Evolutionary conservation across 2,888 invertebrate genomes (phyloP), one percentile per base, ranked within the genome.

Genomic region (Drosophila bunnanda): DNA sequence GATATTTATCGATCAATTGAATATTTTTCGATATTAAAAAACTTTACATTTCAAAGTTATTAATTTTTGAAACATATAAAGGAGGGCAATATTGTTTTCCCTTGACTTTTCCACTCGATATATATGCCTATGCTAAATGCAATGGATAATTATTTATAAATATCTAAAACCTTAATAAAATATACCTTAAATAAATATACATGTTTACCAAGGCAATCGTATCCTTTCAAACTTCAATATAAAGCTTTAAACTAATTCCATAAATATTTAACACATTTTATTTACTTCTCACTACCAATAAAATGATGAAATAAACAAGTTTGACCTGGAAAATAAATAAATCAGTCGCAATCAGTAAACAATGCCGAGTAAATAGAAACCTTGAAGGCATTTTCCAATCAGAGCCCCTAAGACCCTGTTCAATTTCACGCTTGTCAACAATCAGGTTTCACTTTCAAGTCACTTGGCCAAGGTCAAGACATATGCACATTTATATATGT

Each of bases 391-490:
- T 22, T 53, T 56, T 56, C 56, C 56, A 48, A 56, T 56, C 50
- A 34, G 1, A 28, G 1, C 44, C 43, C 22, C 22, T 4, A 44
- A 44, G 43, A 48, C 48, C 44, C 46, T 46, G 50, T 25, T 15
- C 34, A 52, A 58, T 52, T 58, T 58, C 25, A 36, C 50, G 57
- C 25, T 50, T 50, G 57, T 57, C 57, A 50, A 41, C 44, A 17
- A 60, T 34, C 20, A 15, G 20, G 12, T 30, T 50, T 36, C 32
- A n/a, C 41, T 68, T 67, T 67, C 48, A 34, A 50, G 64, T n/a
- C 41, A 60, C 30, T 65, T 65, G 61, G 39, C 41, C 43, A 67
- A 67, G 67, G 67, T 67, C 68, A 68, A 52, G 20, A 13, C 34
- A 52, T 22, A 22, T 13, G 8, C 17, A 34, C 30, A 32, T 9